These are phyloP conservation scores for Lipophrys pholis DNA, from an alignment of 2,113 vertebrate genomes.

Conservation along the genomic window DNA sequence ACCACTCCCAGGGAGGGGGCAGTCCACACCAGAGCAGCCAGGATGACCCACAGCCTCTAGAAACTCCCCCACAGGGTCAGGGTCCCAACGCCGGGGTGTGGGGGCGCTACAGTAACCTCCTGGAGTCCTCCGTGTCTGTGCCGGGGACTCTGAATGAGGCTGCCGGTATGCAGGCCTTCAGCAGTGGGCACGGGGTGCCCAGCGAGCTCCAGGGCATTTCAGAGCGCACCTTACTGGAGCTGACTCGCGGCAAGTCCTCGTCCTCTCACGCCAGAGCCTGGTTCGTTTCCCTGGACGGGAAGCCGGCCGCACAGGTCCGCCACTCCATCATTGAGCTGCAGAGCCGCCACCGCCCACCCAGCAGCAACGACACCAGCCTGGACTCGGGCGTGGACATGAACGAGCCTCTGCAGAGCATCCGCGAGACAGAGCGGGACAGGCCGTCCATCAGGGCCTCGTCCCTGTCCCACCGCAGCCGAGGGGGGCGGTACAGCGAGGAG, in stretches of 20 bases:
- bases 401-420: conserved; percentile 86
- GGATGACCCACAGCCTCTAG: conserved; percentile 83
- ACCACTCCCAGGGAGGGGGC: conserved; percentile 77
- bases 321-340: conserved; percentile 95
- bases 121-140: conserved; percentile 95
- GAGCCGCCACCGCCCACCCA: conserved; percentile 87
- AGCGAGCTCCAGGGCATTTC: conserved; percentile 94
- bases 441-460: conserved; percentile 86
- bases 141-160: conserved; percentile 95
- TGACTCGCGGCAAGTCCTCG: conserved; percentile 90
- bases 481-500: conserved; percentile 82
- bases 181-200: conserved; percentile 60
- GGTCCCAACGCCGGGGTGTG: conserved; percentile 83
- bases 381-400: conserved; percentile 99
- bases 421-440: conserved; percentile 88
- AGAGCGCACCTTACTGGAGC: conserved; percentile 91
- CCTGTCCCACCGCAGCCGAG: conserved; percentile 78
- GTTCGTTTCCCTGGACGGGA: conserved; percentile 96
- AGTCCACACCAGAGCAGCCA: conserved; percentile 82
- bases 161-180: conserved; percentile 89
- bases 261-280: conserved; percentile 90
- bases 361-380: conserved; percentile 95
- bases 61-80: conserved; percentile 85
- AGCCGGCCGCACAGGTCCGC: conserved; percentile 91
- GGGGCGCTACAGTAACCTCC: conserved; percentile 90